phyloP scores from a whole-genome alignment of 2,113 vertebrate species.

The Lasiurus cinereus region DNA sequence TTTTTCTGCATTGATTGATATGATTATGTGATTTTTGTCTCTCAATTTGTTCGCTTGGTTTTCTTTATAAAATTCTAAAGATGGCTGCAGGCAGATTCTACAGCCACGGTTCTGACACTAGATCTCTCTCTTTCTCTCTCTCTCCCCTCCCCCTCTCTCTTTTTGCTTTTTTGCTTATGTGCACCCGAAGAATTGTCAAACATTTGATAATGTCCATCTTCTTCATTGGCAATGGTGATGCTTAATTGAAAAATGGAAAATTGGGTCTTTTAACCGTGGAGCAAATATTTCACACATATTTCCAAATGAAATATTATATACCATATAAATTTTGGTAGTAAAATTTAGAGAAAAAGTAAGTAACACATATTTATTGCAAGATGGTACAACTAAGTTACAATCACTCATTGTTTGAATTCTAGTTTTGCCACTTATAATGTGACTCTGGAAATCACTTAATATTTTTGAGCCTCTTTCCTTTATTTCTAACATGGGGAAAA shows the following conservation, averaged over 20 bases:
- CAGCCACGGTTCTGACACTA: not conserved
- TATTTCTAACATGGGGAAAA: not conserved
- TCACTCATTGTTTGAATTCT: not conserved
- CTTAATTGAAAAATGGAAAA: not conserved
- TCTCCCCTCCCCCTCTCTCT: not conserved
- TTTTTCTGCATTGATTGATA: too few relatives aligned
- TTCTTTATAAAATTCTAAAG: not conserved
- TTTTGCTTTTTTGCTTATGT: not conserved
- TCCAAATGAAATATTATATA: not conserved
- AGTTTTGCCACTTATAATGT: not conserved
- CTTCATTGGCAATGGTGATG: not conserved
- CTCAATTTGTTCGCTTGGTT: not conserved
- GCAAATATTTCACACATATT: not conserved
- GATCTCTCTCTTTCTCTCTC: not conserved
- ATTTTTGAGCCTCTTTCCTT: constrained; percentile 16
- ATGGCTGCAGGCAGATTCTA: not conserved
- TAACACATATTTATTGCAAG: not conserved
- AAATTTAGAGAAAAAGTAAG: not conserved
- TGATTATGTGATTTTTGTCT: too few relatives aligned
- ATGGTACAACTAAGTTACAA: not conserved
- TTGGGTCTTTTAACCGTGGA: not conserved
- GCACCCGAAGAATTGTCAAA: not conserved
- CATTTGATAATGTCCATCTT: not conserved
- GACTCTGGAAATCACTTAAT: not conserved
- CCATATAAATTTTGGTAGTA: not conserved